These are phyloP conservation scores for Prionailurus bengalensis DNA, from an alignment of 2,113 vertebrate genomes.

Conservation along the genomic window DNA sequence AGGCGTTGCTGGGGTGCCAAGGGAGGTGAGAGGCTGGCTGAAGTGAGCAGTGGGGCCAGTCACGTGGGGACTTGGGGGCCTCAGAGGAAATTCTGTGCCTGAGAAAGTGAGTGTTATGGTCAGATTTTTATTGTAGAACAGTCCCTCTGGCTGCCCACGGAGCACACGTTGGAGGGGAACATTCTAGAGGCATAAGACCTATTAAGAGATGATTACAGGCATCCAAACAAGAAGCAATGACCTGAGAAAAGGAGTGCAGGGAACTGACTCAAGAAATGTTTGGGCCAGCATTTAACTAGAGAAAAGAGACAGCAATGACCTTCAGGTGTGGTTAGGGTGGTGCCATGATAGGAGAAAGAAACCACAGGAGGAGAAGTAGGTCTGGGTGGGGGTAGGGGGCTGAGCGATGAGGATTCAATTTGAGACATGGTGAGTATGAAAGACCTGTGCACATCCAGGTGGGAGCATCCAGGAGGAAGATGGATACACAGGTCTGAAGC, in stretches of 20 bases:
- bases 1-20: background rate
- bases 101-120: background rate
- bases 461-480: background rate
- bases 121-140: background rate
- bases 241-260: background rate
- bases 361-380: background rate
- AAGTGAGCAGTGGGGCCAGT: background rate
- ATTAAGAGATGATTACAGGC: background rate
- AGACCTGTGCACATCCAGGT: background rate
- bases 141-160: background rate
- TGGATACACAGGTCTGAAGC: background rate
- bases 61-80: background rate
- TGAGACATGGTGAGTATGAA: background rate
- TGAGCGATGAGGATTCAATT: background rate
- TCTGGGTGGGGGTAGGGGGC: background rate
- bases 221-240: background rate
- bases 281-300: constrained; percentile 15
- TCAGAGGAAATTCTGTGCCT: background rate
- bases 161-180: background rate
- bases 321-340: background rate
- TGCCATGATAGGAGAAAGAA: background rate
- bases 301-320: background rate
- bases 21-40: background rate
- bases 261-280: background rate
- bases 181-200: background rate